Conservation (phyloP, 1,140 invertebrate genomes). For the Drosophila ogumai region DNA sequence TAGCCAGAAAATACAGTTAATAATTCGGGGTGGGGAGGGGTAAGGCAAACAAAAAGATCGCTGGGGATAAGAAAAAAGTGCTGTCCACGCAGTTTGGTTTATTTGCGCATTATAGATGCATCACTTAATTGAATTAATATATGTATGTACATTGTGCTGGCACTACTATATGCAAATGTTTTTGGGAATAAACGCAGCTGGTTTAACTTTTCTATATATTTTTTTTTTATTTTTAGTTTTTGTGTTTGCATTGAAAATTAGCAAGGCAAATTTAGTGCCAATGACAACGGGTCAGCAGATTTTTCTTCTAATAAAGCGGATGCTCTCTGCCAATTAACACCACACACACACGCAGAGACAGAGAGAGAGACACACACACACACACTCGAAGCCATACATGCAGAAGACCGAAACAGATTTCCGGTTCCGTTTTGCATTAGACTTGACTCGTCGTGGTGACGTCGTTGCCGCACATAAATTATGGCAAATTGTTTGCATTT, state of each 20-base stretch:
- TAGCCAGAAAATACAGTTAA: conserved; percentile 69
- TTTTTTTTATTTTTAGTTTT: conserved; percentile 5
- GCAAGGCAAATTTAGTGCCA: conserved; percentile 63
- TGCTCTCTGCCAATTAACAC: conserved; percentile 64
- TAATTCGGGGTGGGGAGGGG: conserved; percentile 16
- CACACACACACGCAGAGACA: neutral
- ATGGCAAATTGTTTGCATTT: conserved; percentile 81
- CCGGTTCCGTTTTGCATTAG: conserved; percentile 78
- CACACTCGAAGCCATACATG: neutral
- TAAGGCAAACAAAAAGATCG: conserved; percentile 5
- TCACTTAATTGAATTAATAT: conserved; percentile 56
- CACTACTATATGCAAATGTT: conserved; percentile 30
- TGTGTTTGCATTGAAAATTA: conserved; percentile 40
- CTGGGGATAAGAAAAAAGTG: conserved; percentile 20
- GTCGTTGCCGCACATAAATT: conserved; percentile 69
- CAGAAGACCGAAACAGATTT: conserved; percentile 65
- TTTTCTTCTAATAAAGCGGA: conserved; percentile 32
- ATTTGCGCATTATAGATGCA: conserved; percentile 51
- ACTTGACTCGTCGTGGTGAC: conserved; percentile 54
- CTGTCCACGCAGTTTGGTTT: conserved; percentile 15
- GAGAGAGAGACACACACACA: neutral
- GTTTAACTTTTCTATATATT: conserved; percentile 26
- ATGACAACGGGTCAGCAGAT: conserved; percentile 51
- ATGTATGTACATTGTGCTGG: conserved; percentile 30
- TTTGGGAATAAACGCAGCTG: conserved; percentile 48